Evolutionary conservation across 1,140 invertebrate genomes (phyloP).

Genomic region (Eriosoma lanigerum): DNA sequence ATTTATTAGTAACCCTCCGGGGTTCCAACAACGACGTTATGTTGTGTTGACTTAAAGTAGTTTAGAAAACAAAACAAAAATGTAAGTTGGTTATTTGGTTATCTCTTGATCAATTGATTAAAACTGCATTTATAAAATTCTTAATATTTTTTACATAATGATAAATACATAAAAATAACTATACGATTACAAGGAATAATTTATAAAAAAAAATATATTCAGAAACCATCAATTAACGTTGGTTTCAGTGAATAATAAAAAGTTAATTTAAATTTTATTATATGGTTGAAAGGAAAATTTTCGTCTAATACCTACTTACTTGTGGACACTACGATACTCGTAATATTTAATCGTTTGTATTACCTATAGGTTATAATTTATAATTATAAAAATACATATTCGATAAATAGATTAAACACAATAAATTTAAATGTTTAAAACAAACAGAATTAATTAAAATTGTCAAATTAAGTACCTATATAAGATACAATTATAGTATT

Average conservation of each 20-base stretch:
- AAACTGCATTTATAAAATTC: conserved; percentile 21
- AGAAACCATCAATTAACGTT: neutral
- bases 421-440: too few species aligned
- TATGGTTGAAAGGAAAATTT: neutral
- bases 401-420: too few species aligned
- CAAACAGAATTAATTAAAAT: too few species aligned
- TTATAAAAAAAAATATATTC: conserved; percentile 9
- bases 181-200: conserved; percentile 12
- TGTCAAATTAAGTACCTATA: too few species aligned
- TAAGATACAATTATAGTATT: too few species aligned
- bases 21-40: conserved; percentile 17
- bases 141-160: neutral
- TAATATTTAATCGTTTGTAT: neutral
- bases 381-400: too few species aligned
- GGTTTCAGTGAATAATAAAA: neutral
- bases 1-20: conserved; percentile 10
- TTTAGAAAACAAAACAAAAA: neutral
- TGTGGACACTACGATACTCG: too few species aligned
- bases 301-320: too few species aligned
- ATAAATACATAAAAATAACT: neutral
- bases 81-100: neutral
- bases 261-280: conserved; percentile 2
- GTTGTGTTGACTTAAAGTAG: conserved; percentile 13
- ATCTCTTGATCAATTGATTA: conserved; percentile 19
- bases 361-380: neutral